Evolutionary conservation across 2,888 invertebrate species (phyloP).

Genomic region (Isoperla grammatica): DNA sequence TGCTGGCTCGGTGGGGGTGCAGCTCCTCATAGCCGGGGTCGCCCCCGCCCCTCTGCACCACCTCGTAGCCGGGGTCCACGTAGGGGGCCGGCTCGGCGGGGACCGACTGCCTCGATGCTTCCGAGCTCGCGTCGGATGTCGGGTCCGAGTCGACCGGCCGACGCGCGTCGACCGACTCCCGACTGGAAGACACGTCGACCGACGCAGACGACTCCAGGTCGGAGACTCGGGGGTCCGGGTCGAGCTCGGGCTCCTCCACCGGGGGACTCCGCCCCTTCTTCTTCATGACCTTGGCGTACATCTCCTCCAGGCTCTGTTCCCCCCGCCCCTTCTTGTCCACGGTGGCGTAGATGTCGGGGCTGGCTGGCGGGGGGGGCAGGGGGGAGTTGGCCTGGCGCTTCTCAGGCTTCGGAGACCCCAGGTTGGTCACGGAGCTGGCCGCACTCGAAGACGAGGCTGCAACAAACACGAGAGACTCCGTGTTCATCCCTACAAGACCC

Average conservation of each 20-base stretch:
- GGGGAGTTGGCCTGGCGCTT: conserved; percentile 87
- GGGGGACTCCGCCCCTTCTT: conserved; percentile 48
- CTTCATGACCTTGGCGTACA: conserved; percentile 84
- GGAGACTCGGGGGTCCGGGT: too few species aligned
- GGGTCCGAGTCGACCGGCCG: conserved; percentile 10
- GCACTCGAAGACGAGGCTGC: conserved; percentile 66
- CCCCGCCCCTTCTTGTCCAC: conserved; percentile 38
- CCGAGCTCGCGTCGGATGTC: conserved; percentile 14
- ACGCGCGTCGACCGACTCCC: neutral
- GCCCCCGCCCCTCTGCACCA: conserved; percentile 53
- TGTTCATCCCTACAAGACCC: too few species aligned
- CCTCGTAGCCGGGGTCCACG: conserved; percentile 68
- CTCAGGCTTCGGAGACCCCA: conserved; percentile 85
- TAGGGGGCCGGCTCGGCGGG: conserved; percentile 28
- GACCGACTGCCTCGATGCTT: neutral
- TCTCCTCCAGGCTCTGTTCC: conserved; percentile 65
- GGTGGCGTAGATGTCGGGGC: conserved; percentile 44
- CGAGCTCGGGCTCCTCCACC: neutral
- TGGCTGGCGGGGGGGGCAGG: conserved; percentile 67
- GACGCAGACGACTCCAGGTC: neutral
- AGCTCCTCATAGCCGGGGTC: conserved; percentile 80
- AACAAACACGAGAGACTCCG: too few species aligned
- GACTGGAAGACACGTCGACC: conserved; percentile 6
- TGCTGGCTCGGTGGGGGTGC: conserved; percentile 45
- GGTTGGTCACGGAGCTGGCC: conserved; percentile 62